Evolutionary conservation across 2,113 vertebrate species (phyloP), one percentile per base, ranked within the genome.

Genomic region (Myrmecobius fasciatus): DNA sequence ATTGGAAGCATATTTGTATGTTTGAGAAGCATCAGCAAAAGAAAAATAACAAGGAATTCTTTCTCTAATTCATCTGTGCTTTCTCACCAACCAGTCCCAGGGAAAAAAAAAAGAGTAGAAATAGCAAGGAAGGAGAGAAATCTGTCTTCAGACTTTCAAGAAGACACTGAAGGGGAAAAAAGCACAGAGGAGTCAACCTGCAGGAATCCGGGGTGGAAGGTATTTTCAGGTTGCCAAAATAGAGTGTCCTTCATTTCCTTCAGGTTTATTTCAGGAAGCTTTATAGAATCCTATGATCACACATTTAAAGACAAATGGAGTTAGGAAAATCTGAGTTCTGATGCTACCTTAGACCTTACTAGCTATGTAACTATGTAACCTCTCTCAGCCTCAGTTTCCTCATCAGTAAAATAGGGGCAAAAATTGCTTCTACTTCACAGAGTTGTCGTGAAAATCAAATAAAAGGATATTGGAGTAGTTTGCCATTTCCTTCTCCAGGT

Each of bases 261-360:
- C 93, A 88, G 20, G n/a, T 25, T 28, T 83, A n/a, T 93, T 96
- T 92, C 91, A 91, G 92, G 91, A 97, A 95, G 46, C 14, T 24
- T 25, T 1, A 14, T 10, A 75, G 36, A 36, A n/a, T 14, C 28
- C 56, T 60, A 60, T 25, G 5, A 83, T 83, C n/a, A 43, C 43
- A 22, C 1, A 83, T 83, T 83, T 83, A 83, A 83, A 75, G 22
- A 22, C 8, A 47, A 8, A 51, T 7, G 67, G 22, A 24, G 17
- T 43, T 20, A 43, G 7, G 6, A 43, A 83, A n/a, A 83, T 83
- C 67, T 83, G 67, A 83, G 36, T 83, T 83, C n/a, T 0, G 24
- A 24, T 43, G 20, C 67, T 83, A 2, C 7, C n/a, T 43, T 43
- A 83, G 67, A 24, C n/a, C 67, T 83, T 24, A 43, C 20, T 83